phyloP scores from a whole-genome alignment of 2,113 vertebrate species.

The Nothocercus julius region DNA sequence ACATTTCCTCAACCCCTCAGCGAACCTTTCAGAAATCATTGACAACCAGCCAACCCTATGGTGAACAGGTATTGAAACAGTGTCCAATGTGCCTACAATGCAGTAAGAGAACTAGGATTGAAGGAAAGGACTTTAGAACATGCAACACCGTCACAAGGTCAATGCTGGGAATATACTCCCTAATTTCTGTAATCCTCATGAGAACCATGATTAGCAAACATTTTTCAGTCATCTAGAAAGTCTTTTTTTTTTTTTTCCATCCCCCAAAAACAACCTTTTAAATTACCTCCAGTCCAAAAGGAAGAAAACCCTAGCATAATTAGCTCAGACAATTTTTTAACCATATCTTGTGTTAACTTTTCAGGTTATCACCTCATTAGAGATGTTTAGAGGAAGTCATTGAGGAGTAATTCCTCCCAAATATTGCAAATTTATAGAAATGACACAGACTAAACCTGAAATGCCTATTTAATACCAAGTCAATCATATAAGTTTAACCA shows the following conservation, averaged over 20 bases:
- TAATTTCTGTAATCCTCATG: background rate
- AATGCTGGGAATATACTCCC: no score
- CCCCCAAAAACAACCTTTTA: background rate
- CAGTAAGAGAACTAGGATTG: background rate
- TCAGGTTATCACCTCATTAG: no score
- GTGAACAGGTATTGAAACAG: background rate
- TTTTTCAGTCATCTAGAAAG: background rate
- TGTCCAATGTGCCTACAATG: background rate
- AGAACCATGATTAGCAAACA: background rate
- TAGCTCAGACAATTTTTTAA: background rate
- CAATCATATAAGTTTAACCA: background rate
- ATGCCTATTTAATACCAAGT: background rate
- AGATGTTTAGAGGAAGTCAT: background rate
- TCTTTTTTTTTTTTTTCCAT: background rate
- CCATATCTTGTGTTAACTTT: no score
- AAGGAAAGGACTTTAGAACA: background rate
- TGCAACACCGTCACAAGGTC: background rate
- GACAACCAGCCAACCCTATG: background rate
- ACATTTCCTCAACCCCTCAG: background rate
- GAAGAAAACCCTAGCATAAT: background rate
- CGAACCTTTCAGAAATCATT: background rate
- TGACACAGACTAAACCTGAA: background rate
- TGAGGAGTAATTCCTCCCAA: background rate
- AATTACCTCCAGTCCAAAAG: background rate
- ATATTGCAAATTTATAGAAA: background rate